phyloP scores from a whole-genome alignment of 2,113 vertebrate species.

The Apodemus sylvaticus region DNA sequence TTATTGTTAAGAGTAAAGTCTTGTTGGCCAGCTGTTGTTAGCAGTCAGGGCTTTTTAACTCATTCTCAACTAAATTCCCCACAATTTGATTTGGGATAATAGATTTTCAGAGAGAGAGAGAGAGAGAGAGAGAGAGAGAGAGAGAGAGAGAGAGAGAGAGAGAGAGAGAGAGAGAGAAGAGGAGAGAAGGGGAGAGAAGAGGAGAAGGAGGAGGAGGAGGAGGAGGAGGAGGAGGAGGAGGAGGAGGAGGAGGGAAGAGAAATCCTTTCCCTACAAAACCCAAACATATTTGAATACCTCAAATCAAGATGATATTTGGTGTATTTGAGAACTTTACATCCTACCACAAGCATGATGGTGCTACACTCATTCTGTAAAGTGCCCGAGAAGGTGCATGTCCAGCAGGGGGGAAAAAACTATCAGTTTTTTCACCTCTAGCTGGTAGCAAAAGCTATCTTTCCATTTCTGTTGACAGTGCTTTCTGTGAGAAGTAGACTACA shows the following conservation, averaged over 20 bases:
- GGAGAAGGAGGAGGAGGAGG: not conserved
- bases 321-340: not conserved
- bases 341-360: not conserved
- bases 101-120: not conserved
- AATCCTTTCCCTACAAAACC: not conserved
- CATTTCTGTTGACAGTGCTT: not conserved
- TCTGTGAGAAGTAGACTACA: not conserved
- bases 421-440: not conserved
- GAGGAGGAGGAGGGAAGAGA: not conserved
- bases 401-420: fast-evolving
- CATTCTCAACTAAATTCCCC: not conserved
- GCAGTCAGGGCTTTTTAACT: not conserved
- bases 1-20: not conserved
- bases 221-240: not conserved
- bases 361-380: not conserved
- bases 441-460: not conserved
- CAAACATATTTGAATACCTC: not conserved
- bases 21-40: not conserved
- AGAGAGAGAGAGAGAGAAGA: not conserved
- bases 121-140: not conserved
- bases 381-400: not conserved
- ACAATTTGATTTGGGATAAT: not conserved
- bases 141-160: not conserved
- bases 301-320: not conserved
- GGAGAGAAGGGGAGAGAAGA: not conserved